These are phyloP conservation scores for Hydrochoerus hydrochaeris DNA, from an alignment of 2,113 vertebrate species.

Conservation along the genomic window DNA sequence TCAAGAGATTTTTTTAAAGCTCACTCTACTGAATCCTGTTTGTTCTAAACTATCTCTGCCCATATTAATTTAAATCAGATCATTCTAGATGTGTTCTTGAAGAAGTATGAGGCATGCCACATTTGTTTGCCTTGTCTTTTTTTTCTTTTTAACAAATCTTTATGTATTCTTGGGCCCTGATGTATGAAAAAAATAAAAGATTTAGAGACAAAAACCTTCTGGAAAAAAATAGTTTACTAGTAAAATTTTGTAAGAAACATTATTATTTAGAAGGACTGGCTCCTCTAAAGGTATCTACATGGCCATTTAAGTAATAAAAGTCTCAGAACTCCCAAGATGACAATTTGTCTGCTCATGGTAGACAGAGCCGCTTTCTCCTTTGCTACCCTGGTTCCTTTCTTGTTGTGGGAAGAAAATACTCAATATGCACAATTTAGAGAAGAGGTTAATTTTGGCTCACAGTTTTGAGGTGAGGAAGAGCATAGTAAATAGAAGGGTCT, in stretches of 20 bases:
- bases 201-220: background rate
- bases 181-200: slow-evolving; percentile 17
- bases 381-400: background rate
- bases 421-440: background rate
- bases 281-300: background rate
- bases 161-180: background rate
- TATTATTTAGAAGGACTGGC: background rate
- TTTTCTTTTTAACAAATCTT: background rate
- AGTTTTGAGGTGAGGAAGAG: background rate
- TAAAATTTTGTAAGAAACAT: slow-evolving; percentile 23
- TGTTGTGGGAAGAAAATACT: background rate
- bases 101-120: background rate
- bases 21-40: background rate
- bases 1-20: background rate
- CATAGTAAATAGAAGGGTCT: background rate
- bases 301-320: background rate
- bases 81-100: background rate
- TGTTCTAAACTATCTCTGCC: background rate
- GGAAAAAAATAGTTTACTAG: background rate
- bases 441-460: background rate
- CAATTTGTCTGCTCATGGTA: background rate
- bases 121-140: background rate
- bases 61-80: background rate
- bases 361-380: background rate
- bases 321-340: background rate